Conservation (phyloP, 1,140 invertebrate species). For the Ostrea edulis region DNA sequence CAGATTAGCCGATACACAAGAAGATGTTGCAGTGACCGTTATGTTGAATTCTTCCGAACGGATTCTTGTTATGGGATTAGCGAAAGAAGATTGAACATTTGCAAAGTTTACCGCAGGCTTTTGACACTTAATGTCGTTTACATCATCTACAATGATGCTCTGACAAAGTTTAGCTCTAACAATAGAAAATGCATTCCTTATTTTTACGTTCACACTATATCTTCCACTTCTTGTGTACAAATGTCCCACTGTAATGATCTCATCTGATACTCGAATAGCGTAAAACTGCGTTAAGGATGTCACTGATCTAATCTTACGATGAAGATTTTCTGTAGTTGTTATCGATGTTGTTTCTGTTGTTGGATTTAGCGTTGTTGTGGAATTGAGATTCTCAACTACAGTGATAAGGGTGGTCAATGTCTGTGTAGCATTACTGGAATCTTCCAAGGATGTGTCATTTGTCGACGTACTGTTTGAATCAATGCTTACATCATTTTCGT, state of each 20-base stretch:
- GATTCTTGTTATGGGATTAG: slow-evolving; percentile 55
- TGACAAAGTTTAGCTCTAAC: slow-evolving; percentile 69
- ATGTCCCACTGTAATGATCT: slow-evolving; percentile 65
- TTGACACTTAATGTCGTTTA: slow-evolving; percentile 18
- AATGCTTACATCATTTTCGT: background rate
- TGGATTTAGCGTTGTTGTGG: background rate
- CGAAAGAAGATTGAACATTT: slow-evolving; percentile 45
- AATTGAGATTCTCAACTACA: background rate
- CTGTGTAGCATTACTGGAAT: background rate
- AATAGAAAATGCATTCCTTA: slow-evolving; percentile 68
- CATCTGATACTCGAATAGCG: slow-evolving; percentile 31
- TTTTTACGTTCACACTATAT: slow-evolving; percentile 65
- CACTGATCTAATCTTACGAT: background rate
- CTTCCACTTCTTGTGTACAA: slow-evolving; percentile 62
- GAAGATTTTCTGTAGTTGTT: slow-evolving; percentile 24
- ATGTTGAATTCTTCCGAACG: slow-evolving; percentile 67
- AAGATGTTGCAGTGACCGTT: slow-evolving; percentile 49
- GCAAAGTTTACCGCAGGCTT: slow-evolving; percentile 42
- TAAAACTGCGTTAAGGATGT: background rate
- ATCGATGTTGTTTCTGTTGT: slow-evolving; percentile 23
- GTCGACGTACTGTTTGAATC: background rate
- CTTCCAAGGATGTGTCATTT: slow-evolving; percentile 29
- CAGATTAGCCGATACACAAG: slow-evolving; percentile 51
- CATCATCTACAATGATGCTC: slow-evolving; percentile 63
- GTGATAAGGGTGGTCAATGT: background rate